Conservation (phyloP, 1,140 invertebrate genomes). For the Meloidogyne exigua region DNA sequence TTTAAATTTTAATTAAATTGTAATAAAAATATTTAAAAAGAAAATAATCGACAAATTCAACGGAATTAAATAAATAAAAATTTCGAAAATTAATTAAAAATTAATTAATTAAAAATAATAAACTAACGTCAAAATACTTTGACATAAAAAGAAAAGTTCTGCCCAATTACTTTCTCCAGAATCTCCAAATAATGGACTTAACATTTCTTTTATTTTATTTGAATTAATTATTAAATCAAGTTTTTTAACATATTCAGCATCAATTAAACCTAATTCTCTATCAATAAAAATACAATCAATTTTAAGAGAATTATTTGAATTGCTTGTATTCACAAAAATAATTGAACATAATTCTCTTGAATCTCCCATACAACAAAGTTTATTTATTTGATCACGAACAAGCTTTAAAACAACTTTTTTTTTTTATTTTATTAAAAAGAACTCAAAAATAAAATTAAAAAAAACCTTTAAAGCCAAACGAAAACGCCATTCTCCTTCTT, state of each 20-base stretch:
- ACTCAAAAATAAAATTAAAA: too few species aligned
- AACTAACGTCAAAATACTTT: slow-evolving; percentile 19
- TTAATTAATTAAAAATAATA: background rate
- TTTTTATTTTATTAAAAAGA: too few species aligned
- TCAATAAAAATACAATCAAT: slow-evolving; percentile 34
- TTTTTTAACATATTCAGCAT: slow-evolving; percentile 40
- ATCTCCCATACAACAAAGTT: slow-evolving; percentile 31
- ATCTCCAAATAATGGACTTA: slow-evolving; percentile 22
- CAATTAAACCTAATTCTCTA: slow-evolving; percentile 24
- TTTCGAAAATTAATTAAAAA: background rate
- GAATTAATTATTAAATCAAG: slow-evolving; percentile 13
- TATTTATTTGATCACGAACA: slow-evolving; percentile 29
- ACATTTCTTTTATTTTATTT: slow-evolving; percentile 7
- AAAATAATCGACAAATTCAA: too few species aligned
- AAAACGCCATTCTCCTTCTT: slow-evolving; percentile 24
- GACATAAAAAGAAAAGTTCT: slow-evolving; percentile 36
- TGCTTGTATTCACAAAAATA: slow-evolving; percentile 31
- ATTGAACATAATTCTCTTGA: slow-evolving; percentile 21
- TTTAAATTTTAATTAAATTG: too few species aligned
- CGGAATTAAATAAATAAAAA: too few species aligned
- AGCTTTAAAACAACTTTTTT: too few species aligned
- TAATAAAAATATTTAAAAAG: too few species aligned
- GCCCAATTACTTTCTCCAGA: slow-evolving; percentile 38
- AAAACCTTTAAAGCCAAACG: slow-evolving; percentile 20
- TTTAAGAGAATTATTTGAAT: slow-evolving; percentile 36